Evolutionary conservation across 2,113 vertebrate genomes (phyloP).

Genomic region (Tachysurus vachellii): DNA sequence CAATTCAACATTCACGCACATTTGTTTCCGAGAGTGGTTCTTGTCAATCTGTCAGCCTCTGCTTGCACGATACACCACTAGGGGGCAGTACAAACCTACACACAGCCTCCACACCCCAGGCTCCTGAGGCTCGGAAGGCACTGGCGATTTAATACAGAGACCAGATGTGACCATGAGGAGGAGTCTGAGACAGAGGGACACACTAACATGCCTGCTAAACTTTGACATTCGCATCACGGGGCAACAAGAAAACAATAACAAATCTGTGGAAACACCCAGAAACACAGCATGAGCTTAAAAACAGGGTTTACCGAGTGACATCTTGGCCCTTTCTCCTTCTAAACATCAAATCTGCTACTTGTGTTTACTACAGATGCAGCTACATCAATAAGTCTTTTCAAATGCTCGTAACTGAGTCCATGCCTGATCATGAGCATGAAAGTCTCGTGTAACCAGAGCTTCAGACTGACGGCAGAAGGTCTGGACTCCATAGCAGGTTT

Average conservation of each 20-base stretch:
- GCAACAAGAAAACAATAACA: constrained; percentile 52
- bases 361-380: not conserved
- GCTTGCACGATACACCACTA: constrained; percentile 55
- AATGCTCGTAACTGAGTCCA: no score
- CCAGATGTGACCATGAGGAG: constrained; percentile 26
- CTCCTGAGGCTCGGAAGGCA: constrained; percentile 67
- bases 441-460: no score
- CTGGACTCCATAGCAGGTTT: no score
- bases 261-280: not conserved
- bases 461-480: no score
- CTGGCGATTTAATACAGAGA: constrained; percentile 36
- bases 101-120: constrained; percentile 43
- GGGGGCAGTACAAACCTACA: constrained; percentile 67
- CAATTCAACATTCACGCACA: no score
- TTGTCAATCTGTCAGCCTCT: not conserved
- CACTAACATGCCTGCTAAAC: constrained; percentile 67
- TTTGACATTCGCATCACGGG: constrained; percentile 63
- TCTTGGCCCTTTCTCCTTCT: not conserved
- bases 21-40: not conserved
- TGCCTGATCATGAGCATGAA: not conserved
- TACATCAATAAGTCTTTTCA: not conserved
- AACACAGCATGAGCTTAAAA: not conserved
- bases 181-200: constrained; percentile 45
- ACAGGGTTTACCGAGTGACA: not conserved
- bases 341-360: not conserved